Evolutionary conservation across 2,113 vertebrate genomes (phyloP).

Genomic region (Tragulus kanchil): DNA sequence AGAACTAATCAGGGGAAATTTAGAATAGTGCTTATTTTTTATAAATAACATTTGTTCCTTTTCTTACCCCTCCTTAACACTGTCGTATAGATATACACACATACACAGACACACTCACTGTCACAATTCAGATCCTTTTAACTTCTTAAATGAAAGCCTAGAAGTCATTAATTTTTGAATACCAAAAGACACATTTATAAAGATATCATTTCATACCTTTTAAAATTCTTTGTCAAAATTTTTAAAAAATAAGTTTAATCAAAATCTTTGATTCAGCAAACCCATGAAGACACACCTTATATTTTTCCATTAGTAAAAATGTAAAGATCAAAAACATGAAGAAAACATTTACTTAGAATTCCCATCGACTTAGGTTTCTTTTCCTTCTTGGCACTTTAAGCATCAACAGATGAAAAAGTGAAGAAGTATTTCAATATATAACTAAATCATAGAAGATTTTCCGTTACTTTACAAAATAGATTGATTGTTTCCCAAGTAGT

Average conservation of each 20-base stretch:
- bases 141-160: neutral
- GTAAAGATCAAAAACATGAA: neutral
- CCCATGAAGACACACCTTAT: neutral
- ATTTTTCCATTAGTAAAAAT: conserved; percentile 7
- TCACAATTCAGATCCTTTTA: neutral
- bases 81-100: neutral
- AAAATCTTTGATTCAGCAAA: neutral
- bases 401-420: neutral
- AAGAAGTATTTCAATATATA: conserved; percentile 27
- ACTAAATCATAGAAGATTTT: neutral
- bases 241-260: neutral
- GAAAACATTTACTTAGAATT: neutral
- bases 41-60: neutral
- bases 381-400: neutral
- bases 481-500: neutral
- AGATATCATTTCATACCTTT: neutral
- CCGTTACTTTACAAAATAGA: neutral
- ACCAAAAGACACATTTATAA: neutral
- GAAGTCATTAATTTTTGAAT: conserved; percentile 23
- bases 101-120: neutral
- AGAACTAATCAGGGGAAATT: neutral
- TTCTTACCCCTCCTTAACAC: neutral
- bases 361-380: neutral
- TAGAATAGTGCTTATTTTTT: neutral
- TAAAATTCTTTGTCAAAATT: neutral